These are phyloP conservation scores for Danionella cerebrum DNA, from an alignment of 2,113 vertebrate species.

Conservation along the genomic window DNA sequence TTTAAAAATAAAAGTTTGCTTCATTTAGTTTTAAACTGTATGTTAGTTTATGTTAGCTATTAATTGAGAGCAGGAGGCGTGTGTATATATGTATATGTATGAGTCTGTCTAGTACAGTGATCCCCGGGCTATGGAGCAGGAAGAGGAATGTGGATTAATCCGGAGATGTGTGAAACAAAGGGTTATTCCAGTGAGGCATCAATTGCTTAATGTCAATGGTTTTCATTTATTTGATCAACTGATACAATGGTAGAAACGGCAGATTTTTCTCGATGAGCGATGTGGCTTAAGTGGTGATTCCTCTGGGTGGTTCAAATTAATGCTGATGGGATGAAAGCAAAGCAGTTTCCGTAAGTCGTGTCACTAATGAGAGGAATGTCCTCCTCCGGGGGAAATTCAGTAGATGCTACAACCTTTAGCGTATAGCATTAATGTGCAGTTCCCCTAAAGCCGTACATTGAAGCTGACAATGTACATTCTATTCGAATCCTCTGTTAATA, in stretches of 20 bases:
- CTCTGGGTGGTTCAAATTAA: constrained; percentile 15
- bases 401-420: background rate
- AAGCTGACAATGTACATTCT: background rate
- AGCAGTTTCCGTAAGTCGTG: background rate
- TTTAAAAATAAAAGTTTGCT: background rate
- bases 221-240: background rate
- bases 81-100: background rate
- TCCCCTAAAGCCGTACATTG: background rate
- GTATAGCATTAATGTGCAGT: background rate
- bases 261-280: constrained; percentile 25
- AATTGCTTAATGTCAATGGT: too few relatives aligned
- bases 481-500: too few relatives aligned
- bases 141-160: background rate
- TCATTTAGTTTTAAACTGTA: background rate
- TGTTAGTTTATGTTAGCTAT: background rate
- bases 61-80: background rate
- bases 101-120: background rate
- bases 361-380: background rate
- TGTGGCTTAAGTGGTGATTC: constrained; percentile 1
- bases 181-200: background rate
- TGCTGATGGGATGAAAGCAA: constrained; percentile 15
- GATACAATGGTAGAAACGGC: background rate
- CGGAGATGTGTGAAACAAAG: background rate
- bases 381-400: constrained; percentile 18
- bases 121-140: background rate